Percentiles rank a stretch among this genome's conserved stretches.
Evolutionary conservation across 2,113 vertebrate genomes (phyloP).

Genomic region (Heteronetta atricapilla): DNA sequence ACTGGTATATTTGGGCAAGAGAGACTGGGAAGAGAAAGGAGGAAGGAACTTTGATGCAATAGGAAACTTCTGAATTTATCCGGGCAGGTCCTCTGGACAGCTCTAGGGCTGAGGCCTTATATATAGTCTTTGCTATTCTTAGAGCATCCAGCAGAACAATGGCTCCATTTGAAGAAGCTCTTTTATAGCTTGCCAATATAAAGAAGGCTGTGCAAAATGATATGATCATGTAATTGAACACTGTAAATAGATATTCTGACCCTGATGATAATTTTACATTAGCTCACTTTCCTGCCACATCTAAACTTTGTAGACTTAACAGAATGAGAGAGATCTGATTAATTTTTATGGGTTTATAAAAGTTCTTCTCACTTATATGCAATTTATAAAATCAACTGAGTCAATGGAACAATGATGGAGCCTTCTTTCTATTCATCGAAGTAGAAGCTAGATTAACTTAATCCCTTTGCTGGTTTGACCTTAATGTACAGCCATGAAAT

Average conservation of each 20-base stretch:
- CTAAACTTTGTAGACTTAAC: constrained; percentile 31
- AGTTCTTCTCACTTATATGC: background rate
- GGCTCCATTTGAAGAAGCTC: constrained; percentile 38
- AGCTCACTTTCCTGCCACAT: constrained; percentile 38
- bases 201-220: constrained; percentile 67
- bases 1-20: constrained; percentile 24
- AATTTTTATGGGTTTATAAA: constrained; percentile 29
- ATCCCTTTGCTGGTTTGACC: constrained; percentile 2
- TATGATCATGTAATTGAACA: constrained; percentile 62
- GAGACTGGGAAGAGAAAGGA: constrained; percentile 23
- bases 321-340: constrained; percentile 20
- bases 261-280: constrained; percentile 44
- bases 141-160: constrained; percentile 49
- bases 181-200: constrained; percentile 70
- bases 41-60: constrained; percentile 72
- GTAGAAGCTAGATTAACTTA: background rate
- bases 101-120: constrained; percentile 26
- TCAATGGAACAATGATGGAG: background rate
- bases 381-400: background rate
- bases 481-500: background rate
- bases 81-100: background rate
- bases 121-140: constrained; percentile 62
- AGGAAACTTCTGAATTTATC: constrained; percentile 69
- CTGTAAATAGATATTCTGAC: constrained; percentile 52
- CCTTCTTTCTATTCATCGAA: background rate